Base-by-base conservation (phyloP, 1,140 invertebrate genomes). In the Drosophila sp. region DNA sequence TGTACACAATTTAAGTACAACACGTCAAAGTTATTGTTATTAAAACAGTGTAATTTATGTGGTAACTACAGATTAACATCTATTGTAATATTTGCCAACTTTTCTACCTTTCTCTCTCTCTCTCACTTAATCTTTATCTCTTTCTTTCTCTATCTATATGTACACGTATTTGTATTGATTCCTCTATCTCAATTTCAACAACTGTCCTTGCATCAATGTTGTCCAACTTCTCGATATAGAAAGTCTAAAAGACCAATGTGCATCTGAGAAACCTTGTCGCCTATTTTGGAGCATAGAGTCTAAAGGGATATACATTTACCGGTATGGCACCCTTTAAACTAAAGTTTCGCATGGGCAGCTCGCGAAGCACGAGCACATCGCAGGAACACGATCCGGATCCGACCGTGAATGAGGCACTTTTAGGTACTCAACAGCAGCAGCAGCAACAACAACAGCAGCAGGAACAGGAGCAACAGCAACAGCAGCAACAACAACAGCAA, bases 281-380 rank as follows among this genome's bases (percentile, higher is more conserved):
- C 27, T 6, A 29, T 7, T 29, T 6, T 38, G 13, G 50, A 38
- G 59, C 9, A 53, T 21, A 38, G 59, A 4, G 38, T 21, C 18
- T 9, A 48, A 25, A 53, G 67, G 29, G 32, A 11, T 8, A 50
- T 21, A 32, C n/a, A n/a, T 32, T 50, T 27, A 27, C 21, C 34
- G n/a, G 41, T 18, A 92, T 92, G 91, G 91, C 91, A 34, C 91
- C 91, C 14, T 92, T 92, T 53, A 92, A 92, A 65, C 76, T 92
- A 7, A 92, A 92, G 72, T 92, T 92, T 76, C 91, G 91, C 51
- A 92, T 91, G 90, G 91, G 91, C 50, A 77, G 91, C 62, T 92
- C 91, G n/a, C 74, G 91, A 11, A 92, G 91, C 62, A 90, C 91
- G 14, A 92, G 89, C 56, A 90, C 90, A 51, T 92, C 91, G 53